Base-by-base conservation (phyloP, 1,140 invertebrate genomes). In the Aphelinus atriplicis region DNA sequence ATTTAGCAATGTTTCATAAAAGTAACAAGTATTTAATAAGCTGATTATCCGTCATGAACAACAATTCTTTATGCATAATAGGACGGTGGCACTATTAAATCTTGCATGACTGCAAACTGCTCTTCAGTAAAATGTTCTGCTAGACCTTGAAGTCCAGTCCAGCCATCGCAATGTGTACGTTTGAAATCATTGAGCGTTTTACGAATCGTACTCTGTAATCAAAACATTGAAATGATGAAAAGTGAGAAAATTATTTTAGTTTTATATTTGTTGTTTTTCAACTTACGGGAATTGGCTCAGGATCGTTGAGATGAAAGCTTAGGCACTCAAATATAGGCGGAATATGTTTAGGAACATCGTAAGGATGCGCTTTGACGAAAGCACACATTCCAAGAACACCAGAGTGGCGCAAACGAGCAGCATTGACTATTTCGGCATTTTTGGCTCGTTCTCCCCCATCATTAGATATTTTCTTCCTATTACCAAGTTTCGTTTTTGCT, bases 161-260 rank as follows among this genome's bases (percentile, higher is more conserved):
- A 98, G 83, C 94, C 95, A 82, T 97, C 95, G 80, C 97, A 94
- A 88, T 98, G 96, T 0, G 96, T 98, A 69, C 96, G 89, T 77
- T 95, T 92, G 88, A 98, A 98, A 83, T 97, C 94, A 3, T 92
- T 92, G 48, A 98, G 84, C 5, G 95, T 94, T 81, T 94, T 94
- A 62, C 95, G 92, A 74, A 98, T 96, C 1, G 96, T 96, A 67
- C 91, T 83, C 91, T 92, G 80, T 7, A 58, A 66, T 26, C 26
- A 65, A 26, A 43, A 45, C 46, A 47, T 67, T 10, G 61, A 48
- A 53, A 62, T 53, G 9, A 50, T 51, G 26, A 62, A 68, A 43
- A 50, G 48, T 55, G 58, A 60, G n/a, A n/a, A n/a, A 60, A 50
- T 64, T 58, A n/a, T 61, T 76, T 72, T 58, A 50, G 47, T 46